These are phyloP conservation scores for Ennomos fuscantarius DNA, from an alignment of 2,888 invertebrate genomes.

Conservation along the genomic window DNA sequence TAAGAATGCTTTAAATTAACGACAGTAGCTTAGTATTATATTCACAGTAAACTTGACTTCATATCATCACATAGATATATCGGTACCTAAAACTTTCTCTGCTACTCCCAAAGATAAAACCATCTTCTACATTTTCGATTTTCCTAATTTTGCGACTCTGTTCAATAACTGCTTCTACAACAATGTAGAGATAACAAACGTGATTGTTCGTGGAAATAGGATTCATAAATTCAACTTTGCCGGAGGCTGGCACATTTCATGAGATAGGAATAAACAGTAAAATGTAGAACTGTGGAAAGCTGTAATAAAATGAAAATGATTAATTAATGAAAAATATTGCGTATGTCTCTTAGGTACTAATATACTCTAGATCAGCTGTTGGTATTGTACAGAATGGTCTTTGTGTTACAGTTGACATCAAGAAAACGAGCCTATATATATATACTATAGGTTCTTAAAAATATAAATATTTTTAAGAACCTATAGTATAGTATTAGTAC, in stretches of 20 bases:
- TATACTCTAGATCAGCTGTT: no score
- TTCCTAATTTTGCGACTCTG: slow-evolving; percentile 14
- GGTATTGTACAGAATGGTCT: no score
- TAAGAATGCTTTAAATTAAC: no score
- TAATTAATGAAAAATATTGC: no score
- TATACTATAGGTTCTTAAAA: no score
- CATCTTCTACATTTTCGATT: slow-evolving; percentile 7
- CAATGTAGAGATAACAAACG: slow-evolving; percentile 27
- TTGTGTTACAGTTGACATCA: no score
- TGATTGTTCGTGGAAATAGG: slow-evolving; percentile 26
- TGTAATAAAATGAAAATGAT: not conserved
- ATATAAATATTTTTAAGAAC: no score
- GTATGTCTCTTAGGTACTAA: no score
- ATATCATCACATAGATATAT: not conserved
- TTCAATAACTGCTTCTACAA: slow-evolving; percentile 20
- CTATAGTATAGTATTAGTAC: no score
- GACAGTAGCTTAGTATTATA: no score
- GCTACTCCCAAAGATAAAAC: slow-evolving; percentile 6
- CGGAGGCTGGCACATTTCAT: slow-evolving; percentile 29
- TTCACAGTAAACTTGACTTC: not conserved
- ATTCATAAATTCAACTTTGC: slow-evolving; percentile 31
- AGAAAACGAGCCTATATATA: no score
- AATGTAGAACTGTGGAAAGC: slow-evolving; percentile 7
- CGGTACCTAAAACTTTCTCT: not conserved
- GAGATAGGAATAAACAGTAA: slow-evolving; percentile 25